Evolutionary conservation across 1,140 invertebrate species (phyloP).

Genomic region (Leguminivora glycinivorella): DNA sequence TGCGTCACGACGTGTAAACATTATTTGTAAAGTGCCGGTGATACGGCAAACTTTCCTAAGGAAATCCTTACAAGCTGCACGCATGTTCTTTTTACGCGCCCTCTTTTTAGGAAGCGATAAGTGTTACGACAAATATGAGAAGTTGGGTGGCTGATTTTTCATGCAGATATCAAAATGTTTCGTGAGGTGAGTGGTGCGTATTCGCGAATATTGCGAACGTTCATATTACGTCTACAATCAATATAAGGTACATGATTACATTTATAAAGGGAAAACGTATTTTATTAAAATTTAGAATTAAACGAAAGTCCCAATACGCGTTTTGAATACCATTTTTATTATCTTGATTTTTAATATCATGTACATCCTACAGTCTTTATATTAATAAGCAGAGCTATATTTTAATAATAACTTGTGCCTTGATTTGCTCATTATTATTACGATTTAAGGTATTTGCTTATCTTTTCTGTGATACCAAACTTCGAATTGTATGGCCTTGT

Average conservation of each 20-base stretch:
- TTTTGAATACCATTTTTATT: not conserved
- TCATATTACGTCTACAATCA: constrained; percentile 12
- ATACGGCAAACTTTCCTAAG: constrained; percentile 51
- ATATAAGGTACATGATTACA: not conserved
- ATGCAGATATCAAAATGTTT: constrained; percentile 32
- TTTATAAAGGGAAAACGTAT: not conserved
- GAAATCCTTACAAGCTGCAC: constrained; percentile 45
- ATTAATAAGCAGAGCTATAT: too few relatives aligned
- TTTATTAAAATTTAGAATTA: not conserved
- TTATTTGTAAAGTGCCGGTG: constrained; percentile 64
- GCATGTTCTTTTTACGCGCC: constrained; percentile 33
- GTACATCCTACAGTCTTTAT: too few relatives aligned
- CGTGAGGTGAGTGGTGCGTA: not conserved
- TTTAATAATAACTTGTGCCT: too few relatives aligned
- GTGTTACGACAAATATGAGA: constrained; percentile 36
- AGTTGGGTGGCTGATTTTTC: constrained; percentile 31
- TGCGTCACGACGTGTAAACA: constrained; percentile 60
- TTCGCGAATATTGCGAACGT: not conserved
- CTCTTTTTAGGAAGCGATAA: constrained; percentile 32
- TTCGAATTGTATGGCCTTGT: too few relatives aligned
- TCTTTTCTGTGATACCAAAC: too few relatives aligned
- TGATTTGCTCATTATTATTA: too few relatives aligned
- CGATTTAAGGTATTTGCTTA: too few relatives aligned
- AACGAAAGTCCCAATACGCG: not conserved
- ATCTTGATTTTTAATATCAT: too few relatives aligned